Evolutionary conservation across 1,140 invertebrate species (phyloP).

Genomic region (Carcinoscorpius rotundicauda): DNA sequence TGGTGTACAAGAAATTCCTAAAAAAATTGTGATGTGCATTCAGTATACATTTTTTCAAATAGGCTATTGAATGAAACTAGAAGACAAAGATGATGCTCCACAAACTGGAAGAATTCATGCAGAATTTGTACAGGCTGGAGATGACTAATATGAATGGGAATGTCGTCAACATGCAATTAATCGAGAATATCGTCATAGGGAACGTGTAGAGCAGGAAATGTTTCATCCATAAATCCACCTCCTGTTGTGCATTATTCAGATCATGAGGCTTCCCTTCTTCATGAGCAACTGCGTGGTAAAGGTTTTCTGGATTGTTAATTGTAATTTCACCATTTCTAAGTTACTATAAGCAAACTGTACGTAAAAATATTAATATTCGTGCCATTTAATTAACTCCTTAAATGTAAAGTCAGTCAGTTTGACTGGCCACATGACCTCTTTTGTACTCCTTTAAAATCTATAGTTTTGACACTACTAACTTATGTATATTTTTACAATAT

Average conservation of each 20-base stretch:
- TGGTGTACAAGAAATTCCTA: too few relatives aligned
- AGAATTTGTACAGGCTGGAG: slow-evolving; percentile 85
- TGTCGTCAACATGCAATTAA: slow-evolving; percentile 66
- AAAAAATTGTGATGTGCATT: too few relatives aligned
- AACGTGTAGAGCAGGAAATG: slow-evolving; percentile 62
- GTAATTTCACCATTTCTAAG: neutral
- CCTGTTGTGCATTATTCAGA: slow-evolving; percentile 75
- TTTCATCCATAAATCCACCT: slow-evolving; percentile 64
- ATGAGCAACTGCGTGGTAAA: slow-evolving; percentile 70
- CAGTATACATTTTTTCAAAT: neutral
- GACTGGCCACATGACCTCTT: too few relatives aligned
- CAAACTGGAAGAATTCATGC: slow-evolving; percentile 85
- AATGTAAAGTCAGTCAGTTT: too few relatives aligned
- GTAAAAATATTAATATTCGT: too few relatives aligned
- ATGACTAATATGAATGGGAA: slow-evolving; percentile 87
- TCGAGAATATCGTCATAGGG: slow-evolving; percentile 63
- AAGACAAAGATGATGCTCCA: slow-evolving; percentile 57
- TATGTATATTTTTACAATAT: too few relatives aligned
- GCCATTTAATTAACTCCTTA: too few relatives aligned
- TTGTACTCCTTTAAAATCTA: too few relatives aligned
- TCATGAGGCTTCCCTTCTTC: slow-evolving; percentile 58
- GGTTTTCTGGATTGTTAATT: slow-evolving; percentile 11
- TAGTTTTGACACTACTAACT: too few relatives aligned
- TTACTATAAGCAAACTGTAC: too few relatives aligned
- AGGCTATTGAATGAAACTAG: slow-evolving; percentile 76